These are phyloP conservation scores for Leptinotarsa juncta DNA, from an alignment of 2,888 invertebrate genomes.

Conservation along the genomic window DNA sequence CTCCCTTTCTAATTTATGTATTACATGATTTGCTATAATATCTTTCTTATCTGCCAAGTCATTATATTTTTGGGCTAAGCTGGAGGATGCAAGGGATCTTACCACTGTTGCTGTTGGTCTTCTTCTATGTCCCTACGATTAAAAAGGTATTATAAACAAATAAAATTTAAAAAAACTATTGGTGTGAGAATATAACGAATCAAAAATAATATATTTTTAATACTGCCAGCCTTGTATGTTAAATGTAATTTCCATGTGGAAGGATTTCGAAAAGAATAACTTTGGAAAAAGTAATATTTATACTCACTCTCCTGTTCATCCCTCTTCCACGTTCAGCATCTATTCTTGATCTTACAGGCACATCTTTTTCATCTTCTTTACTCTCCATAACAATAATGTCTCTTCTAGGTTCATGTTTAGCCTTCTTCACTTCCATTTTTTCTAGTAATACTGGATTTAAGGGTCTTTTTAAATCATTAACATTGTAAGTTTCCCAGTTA, in stretches of 20 bases:
- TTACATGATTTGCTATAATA: conserved; percentile 9
- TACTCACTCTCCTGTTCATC: conserved; percentile 1
- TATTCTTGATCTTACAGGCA: background rate
- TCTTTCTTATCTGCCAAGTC: conserved; percentile 4
- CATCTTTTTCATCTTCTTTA: background rate
- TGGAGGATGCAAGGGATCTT: conserved; percentile 9
- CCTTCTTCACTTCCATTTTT: background rate
- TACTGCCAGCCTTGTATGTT: background rate
- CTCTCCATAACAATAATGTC: too few relatives aligned
- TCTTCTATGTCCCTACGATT: conserved; percentile 5
- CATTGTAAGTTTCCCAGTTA: background rate
- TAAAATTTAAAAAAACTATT: background rate
- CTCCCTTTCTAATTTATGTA: conserved; percentile 7
- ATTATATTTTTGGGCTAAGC: conserved; percentile 9
- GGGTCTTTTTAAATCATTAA: conserved; percentile 1
- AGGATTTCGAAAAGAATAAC: conserved; percentile 2
- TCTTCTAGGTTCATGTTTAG: too few relatives aligned
- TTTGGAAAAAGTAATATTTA: conserved; percentile 1
- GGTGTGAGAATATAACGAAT: conserved; percentile 3
- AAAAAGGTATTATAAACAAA: background rate
- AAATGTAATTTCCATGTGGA: background rate
- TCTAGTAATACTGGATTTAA: background rate
- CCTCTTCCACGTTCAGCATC: background rate
- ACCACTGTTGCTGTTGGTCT: conserved; percentile 4
- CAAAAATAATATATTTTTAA: conserved; percentile 4